A percentile compares a stretch with the other conserved stretches of the same genome.
Evolutionary conservation across 2,888 invertebrate genomes (phyloP).

Genomic region (Drosophila siamana): DNA sequence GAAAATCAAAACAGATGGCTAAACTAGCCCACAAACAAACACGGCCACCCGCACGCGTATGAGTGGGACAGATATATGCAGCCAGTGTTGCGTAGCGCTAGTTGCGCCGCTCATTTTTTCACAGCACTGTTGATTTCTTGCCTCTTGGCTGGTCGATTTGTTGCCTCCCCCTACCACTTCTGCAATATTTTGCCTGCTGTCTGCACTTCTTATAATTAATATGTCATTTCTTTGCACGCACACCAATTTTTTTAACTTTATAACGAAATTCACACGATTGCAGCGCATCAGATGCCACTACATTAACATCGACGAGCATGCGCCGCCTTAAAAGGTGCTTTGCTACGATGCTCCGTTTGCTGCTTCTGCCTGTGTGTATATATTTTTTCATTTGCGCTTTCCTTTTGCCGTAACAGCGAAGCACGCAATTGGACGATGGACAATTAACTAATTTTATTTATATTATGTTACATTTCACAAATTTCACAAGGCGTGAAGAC

Average conservation of each 20-base stretch:
- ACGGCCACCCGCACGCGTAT: slow-evolving; percentile 43
- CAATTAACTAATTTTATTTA: slow-evolving; percentile 30
- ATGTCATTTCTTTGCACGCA: slow-evolving; percentile 32
- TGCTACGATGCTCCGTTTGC: slow-evolving; percentile 37
- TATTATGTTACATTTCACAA: slow-evolving; percentile 11
- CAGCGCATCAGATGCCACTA: slow-evolving; percentile 1
- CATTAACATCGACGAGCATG: slow-evolving; percentile 36
- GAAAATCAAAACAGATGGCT: slow-evolving; percentile 77
- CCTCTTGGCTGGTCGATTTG: slow-evolving; percentile 58
- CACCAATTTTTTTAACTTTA: slow-evolving; percentile 16
- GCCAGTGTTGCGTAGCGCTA: slow-evolving; percentile 56
- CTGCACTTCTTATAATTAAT: slow-evolving; percentile 68
- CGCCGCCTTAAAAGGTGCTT: slow-evolving; percentile 47
- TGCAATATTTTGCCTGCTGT: slow-evolving; percentile 45
- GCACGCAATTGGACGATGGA: slow-evolving; percentile 58
- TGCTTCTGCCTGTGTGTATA: slow-evolving; percentile 72
- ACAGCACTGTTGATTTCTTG: slow-evolving; percentile 68
- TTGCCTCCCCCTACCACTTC: slow-evolving; percentile 23
- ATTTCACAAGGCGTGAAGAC: background rate
- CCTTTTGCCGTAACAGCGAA: slow-evolving; percentile 65
- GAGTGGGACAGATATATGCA: slow-evolving; percentile 48
- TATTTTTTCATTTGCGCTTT: slow-evolving; percentile 77
- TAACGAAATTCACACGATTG: slow-evolving; percentile 32
- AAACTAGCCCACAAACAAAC: slow-evolving; percentile 66
- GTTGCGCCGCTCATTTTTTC: slow-evolving; percentile 62